Base-by-base conservation (phyloP, 2,888 invertebrate species). In the Lacanobia wlatinum region DNA sequence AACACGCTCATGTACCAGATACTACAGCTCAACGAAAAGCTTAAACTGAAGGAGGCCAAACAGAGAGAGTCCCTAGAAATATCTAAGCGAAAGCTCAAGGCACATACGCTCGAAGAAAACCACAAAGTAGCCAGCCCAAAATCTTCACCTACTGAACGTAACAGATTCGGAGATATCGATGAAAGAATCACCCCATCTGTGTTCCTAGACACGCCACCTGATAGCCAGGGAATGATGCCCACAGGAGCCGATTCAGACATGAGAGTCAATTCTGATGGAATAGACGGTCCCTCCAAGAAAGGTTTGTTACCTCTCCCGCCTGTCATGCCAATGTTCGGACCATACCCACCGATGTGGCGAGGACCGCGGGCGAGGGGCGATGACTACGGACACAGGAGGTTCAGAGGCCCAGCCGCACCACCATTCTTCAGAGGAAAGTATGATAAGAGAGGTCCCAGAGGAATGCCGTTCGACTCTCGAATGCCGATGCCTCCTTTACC, bases 1-100 rank as follows among this genome's bases (percentile, higher is more conserved):
- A 97, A 97, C 84, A 97, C 97, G 14, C 94, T 98, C 23, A 97
- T 98, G 91, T 97, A 97, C 90, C 98, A 98, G 91, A 97, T 98
- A 2, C 95, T 98, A 77, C 97, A 98, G 84, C 97, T 98, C 83
- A 98, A 98, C 84, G 98, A 98, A 90, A 97, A 97, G 67, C 96
- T 96, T 58, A 98, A 98, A 90, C 92, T 98, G 6, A 97, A 97
- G 73, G 98, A 98, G 73, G 98, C 98, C 0, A 97, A 98, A 84
- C 96, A 97, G 62, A 97, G 97, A 52, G 98, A 98, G 74, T 97
- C 97, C 0, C 82, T 96, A 34, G 97, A 97, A 88, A 96, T 96
- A 58, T 96, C 96, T 0, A 95, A 96, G 78, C 90, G 94, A 40
- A 95, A 93, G 81, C 90, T 96, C 0, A 93, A 94, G 76, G 92